Evolutionary conservation across 2,797 vertebrate species (phyloP).

Genomic region (Manis javanica): DNA sequence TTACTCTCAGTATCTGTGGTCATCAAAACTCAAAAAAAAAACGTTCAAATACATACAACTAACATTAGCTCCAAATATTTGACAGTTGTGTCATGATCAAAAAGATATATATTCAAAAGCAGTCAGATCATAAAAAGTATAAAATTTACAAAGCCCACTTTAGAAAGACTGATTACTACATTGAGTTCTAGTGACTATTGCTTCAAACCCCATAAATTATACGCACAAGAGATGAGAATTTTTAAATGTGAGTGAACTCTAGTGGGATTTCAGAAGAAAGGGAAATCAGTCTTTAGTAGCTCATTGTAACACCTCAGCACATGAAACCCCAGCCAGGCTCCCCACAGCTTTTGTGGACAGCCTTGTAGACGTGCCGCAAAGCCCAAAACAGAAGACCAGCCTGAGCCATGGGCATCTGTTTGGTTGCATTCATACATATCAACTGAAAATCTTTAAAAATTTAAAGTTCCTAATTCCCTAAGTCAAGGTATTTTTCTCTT

Average conservation of each 20-base stretch:
- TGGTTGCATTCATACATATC: not conserved
- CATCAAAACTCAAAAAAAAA: not conserved
- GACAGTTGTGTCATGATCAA: conserved; percentile 5
- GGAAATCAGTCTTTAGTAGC: conserved; percentile 3
- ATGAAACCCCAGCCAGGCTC: not conserved
- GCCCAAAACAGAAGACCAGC: not conserved
- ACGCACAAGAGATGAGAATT: not conserved
- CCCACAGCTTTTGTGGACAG: not conserved
- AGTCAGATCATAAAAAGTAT: conserved; percentile 57
- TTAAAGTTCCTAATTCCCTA: not conserved
- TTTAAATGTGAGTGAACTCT: conserved; percentile 40
- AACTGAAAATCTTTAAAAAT: conserved; percentile 23
- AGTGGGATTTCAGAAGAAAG: conserved; percentile 56
- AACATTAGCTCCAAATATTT: conserved; percentile 9
- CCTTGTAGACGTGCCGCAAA: not conserved
- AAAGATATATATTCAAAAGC: conserved; percentile 36
- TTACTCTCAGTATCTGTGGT: not conserved
- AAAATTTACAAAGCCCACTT: conserved; percentile 60
- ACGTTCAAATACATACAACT: not conserved
- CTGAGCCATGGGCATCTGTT: not conserved
- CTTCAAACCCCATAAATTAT: conserved; percentile 52
- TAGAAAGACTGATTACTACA: conserved; percentile 55
- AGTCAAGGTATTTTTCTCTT: not conserved
- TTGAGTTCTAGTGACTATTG: conserved; percentile 47
- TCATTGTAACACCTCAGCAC: not conserved